Base-by-base conservation (phyloP, 2,797 vertebrate species). In the Coccyzus lansbergi region DNA sequence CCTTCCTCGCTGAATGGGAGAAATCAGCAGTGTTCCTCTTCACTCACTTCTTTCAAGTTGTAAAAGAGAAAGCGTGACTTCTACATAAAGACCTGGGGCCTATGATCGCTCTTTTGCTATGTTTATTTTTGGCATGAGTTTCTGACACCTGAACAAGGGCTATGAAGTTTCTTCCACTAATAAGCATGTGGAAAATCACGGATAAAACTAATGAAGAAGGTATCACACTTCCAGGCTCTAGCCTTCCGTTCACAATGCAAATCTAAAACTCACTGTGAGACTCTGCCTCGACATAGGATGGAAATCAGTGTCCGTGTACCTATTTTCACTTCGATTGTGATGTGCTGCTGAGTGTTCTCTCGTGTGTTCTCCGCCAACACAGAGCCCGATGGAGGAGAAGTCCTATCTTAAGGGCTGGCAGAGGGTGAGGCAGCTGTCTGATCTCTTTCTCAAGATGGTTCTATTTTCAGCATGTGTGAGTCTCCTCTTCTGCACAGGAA, bases 401-500 rank as follows among this genome's bases (percentile, higher is more conserved):
- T 81, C 53, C 2, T 70, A 71, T 68, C 21, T 49, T 81, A 68
- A 90, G 59, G 25, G 26, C 59, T 93, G 83, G 49, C 79, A 88
- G 72, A 42, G 44, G 25, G n/a, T 10, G 24, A 95, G 69, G 44
- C 74, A 90, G 80, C 77, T 94, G 86, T 62, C 53, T 62, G 40
- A 82, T 56, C 6, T 62, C 59, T 70, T 85, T 83, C 60, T 91
- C 63, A 82, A 85, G 94, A 60, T 22, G 25, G 9, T 72, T 93
- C 77, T 95, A 95, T 96, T 96, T 95, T 88, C 67, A 93, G 83
- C 29, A 53, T 6, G 53, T 72, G 34, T 24, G 44, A 92, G 51
- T 71, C 49, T 83, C 64, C 8, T 49, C 42, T 63, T 83, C 31
- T 87, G 68, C 42, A 11, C 7, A 46, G 83, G 67, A 87, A 95